A percentile compares a stretch with the other conserved stretches of the same genome.
Evolutionary conservation across 2,888 invertebrate species (phyloP).

Genomic region (Biston betularia): DNA sequence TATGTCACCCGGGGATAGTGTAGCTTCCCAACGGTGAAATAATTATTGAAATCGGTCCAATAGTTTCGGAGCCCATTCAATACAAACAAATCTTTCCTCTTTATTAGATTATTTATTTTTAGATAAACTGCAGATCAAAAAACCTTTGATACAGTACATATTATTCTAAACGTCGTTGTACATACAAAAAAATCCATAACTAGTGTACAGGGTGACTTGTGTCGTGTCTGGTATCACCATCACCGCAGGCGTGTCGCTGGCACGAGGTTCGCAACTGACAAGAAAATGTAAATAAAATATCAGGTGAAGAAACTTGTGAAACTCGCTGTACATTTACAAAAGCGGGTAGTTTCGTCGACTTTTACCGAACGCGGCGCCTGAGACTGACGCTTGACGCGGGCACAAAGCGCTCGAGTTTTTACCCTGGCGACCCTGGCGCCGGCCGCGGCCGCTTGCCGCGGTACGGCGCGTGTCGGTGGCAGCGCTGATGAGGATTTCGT

Average conservation of each 20-base stretch:
- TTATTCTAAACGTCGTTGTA: background rate
- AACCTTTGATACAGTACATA: background rate
- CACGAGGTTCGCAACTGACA: background rate
- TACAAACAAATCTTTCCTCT: too few relatives aligned
- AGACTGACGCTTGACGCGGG: constrained; percentile 49
- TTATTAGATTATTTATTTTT: too few relatives aligned
- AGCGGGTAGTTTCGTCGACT: constrained; percentile 26
- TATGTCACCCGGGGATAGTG: too few relatives aligned
- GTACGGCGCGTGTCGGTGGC: constrained; percentile 12
- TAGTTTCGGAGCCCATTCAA: too few relatives aligned
- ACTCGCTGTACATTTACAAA: constrained; percentile 22
- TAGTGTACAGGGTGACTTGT: background rate
- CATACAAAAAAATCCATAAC: background rate
- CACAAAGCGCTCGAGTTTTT: constrained; percentile 49
- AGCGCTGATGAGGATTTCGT: constrained; percentile 10
- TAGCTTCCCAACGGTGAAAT: too few relatives aligned
- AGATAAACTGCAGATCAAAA: background rate
- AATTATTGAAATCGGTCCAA: too few relatives aligned
- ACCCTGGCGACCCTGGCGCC: constrained; percentile 9
- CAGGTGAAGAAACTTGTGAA: constrained; percentile 8
- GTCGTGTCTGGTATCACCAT: background rate
- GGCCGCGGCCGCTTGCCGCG: background rate
- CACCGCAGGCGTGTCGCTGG: background rate
- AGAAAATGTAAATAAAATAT: constrained; percentile 5
- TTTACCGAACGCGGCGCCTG: constrained; percentile 31